These are phyloP conservation scores for Ceratina calcarata DNA, from an alignment of 1,140 invertebrate genomes.

Conservation along the genomic window DNA sequence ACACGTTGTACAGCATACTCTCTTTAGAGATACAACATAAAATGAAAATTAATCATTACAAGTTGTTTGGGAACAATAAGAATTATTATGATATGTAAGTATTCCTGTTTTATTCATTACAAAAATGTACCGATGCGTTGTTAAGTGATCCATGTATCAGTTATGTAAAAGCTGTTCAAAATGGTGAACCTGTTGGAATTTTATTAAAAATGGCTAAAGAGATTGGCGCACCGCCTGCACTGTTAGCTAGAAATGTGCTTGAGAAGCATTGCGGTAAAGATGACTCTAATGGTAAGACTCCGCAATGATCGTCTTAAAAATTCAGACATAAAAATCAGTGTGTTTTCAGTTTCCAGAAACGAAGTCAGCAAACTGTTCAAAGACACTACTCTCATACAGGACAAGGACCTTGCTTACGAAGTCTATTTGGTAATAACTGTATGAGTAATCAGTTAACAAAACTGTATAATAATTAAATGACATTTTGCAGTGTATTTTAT, in stretches of 20 bases:
- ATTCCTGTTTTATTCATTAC: background rate
- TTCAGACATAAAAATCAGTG: conserved; percentile 2
- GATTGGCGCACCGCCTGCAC: conserved; percentile 82
- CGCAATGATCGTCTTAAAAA: conserved; percentile 18
- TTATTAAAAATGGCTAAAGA: conserved; percentile 82
- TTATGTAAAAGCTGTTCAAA: conserved; percentile 63
- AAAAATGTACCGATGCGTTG: background rate
- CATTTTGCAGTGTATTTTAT: conserved; percentile 67
- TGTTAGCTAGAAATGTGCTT: conserved; percentile 85
- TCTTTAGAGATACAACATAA: conserved; percentile 74
- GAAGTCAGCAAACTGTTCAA: conserved; percentile 84
- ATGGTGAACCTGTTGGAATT: conserved; percentile 78
- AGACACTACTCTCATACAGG: conserved; percentile 86
- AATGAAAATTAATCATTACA: conserved; percentile 76
- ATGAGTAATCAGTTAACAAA: conserved; percentile 2
- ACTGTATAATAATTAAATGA: background rate
- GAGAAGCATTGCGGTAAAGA: conserved; percentile 81
- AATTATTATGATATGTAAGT: conserved; percentile 66
- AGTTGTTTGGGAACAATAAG: conserved; percentile 53
- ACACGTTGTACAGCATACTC: conserved; percentile 82
- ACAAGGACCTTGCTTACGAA: conserved; percentile 88
- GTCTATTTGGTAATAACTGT: conserved; percentile 85
- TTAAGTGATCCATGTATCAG: conserved; percentile 50
- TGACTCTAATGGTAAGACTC: conserved; percentile 58
- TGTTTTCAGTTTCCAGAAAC: conserved; percentile 55